Evolutionary conservation across 2,888 invertebrate genomes (phyloP), one percentile per base, ranked within the genome.

Genomic region (Nemotelus nigrinus): DNA sequence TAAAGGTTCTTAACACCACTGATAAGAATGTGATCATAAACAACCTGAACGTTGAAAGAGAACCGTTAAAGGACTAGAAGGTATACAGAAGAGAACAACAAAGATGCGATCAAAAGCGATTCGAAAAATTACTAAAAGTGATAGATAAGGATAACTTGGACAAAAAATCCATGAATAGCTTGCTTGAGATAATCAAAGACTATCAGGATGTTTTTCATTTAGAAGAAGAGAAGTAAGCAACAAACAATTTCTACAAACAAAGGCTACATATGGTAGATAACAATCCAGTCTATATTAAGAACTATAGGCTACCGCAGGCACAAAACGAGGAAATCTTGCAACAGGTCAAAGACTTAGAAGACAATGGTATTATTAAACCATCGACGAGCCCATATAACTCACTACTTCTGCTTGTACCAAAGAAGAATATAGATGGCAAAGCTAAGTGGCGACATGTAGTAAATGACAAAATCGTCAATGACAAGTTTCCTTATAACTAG

Each of bases 371-470:
- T n/a, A n/a, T n/a, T n/a, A n/a, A n/a, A n/a, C n/a, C n/a, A n/a
- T n/a, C n/a, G n/a, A n/a, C n/a, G 3, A 80, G 79, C 41, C 79
- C 80, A 8, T 79, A 78, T 25, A 80, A 80, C 39, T 78, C 80
- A 44, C 79, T 78, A 47, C 58, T 80, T 58, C 50, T 80, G 8
- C 44, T 80, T 63, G 79, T 80, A 3, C 78, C 79, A 41, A 79
- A 80, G 47, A 80, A 77, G 48, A 71, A 6, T 44, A 7, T 10
- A 2, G 47, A 64, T 5, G 78, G 70, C 7, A 63, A 57, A 58
- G 79, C 63, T 3, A 75, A 55, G n/a, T 70, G 70, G 53, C 39
- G 57, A 70, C 41, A 55, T 1, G 70, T 70, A 3, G 55, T 70
- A 2, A 57, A 70, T 70, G n/a, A n/a, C n/a, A n/a, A n/a, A n/a